Conservation (phyloP, 2,888 invertebrate genomes). For the Alcis repandata region DNA sequence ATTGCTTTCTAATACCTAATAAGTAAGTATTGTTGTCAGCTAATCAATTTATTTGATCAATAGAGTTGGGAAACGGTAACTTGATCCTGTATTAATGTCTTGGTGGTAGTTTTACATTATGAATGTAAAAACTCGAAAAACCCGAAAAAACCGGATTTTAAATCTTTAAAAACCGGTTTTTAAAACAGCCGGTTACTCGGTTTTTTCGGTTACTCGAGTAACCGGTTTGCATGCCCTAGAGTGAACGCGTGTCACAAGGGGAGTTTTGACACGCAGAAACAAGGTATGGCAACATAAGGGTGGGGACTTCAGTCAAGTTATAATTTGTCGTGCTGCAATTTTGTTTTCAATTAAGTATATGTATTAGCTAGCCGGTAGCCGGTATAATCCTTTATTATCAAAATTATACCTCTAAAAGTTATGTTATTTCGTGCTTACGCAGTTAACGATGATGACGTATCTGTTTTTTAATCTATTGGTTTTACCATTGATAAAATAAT, state of each 20-base stretch:
- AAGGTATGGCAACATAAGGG: conserved; percentile 15
- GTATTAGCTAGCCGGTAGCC: background rate
- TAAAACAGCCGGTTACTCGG: too few species aligned
- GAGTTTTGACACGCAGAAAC: conserved; percentile 38
- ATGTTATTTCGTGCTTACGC: conserved; percentile 3
- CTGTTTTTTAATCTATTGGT: conserved; percentile 1
- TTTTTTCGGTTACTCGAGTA: too few species aligned
- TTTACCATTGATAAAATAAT: conserved; percentile 1
- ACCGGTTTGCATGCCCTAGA: too few species aligned
- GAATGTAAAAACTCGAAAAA: too few species aligned
- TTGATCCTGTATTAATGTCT: too few species aligned
- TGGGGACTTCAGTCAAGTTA: conserved; percentile 1
- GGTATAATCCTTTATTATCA: background rate
- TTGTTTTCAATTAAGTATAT: conserved; percentile 5
- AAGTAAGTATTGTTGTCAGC: too few species aligned
- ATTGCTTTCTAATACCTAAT: too few species aligned
- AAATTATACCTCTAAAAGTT: background rate
- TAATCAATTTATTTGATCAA: too few species aligned
- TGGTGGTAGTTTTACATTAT: too few species aligned
- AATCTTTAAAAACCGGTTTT: too few species aligned
- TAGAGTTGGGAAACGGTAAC: too few species aligned
- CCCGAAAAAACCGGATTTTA: too few species aligned
- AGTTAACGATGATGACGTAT: conserved; percentile 4
- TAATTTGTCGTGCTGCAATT: conserved; percentile 10
- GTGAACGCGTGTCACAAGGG: conserved; percentile 41